These are phyloP conservation scores for Stomatorhinus walkeri DNA, from an alignment of 2,797 vertebrate genomes.

Conservation along the genomic window DNA sequence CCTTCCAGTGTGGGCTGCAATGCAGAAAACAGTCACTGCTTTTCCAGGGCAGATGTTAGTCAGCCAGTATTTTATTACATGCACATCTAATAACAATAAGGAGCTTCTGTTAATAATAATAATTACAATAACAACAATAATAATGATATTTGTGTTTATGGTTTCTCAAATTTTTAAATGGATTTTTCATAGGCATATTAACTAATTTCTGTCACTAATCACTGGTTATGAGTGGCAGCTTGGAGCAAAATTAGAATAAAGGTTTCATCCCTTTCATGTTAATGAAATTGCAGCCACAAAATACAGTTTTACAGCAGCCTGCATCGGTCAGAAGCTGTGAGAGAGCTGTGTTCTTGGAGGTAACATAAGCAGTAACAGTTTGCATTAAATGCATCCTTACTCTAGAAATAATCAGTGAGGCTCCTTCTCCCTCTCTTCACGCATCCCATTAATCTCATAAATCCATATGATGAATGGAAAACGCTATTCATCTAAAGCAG, in stretches of 20 bases:
- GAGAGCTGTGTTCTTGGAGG: not conserved
- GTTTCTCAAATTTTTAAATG: not conserved
- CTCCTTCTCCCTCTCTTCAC: not conserved
- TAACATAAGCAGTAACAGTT: not conserved
- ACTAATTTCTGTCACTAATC: not conserved
- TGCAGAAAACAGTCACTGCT: not conserved
- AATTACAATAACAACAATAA: not conserved
- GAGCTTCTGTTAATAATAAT: not conserved
- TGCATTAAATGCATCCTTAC: not conserved
- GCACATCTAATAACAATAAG: not conserved
- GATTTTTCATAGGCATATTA: not conserved
- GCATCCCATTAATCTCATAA: not conserved
- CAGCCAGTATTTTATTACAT: not conserved
- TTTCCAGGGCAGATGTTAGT: not conserved
- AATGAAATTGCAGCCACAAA: not conserved
- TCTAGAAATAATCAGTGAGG: not conserved
- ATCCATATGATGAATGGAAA: not conserved
- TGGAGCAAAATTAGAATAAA: not conserved
- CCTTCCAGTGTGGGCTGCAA: not conserved
- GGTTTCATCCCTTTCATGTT: not conserved
- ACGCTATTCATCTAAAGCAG: not conserved
- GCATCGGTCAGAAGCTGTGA: not conserved
- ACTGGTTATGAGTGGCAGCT: not conserved
- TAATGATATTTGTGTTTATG: not conserved
- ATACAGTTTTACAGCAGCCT: not conserved